A percentile compares a stretch with the other conserved stretches of the same genome.
Conservation (phyloP, 2,888 invertebrate genomes). For the Andrena flavipes region DNA sequence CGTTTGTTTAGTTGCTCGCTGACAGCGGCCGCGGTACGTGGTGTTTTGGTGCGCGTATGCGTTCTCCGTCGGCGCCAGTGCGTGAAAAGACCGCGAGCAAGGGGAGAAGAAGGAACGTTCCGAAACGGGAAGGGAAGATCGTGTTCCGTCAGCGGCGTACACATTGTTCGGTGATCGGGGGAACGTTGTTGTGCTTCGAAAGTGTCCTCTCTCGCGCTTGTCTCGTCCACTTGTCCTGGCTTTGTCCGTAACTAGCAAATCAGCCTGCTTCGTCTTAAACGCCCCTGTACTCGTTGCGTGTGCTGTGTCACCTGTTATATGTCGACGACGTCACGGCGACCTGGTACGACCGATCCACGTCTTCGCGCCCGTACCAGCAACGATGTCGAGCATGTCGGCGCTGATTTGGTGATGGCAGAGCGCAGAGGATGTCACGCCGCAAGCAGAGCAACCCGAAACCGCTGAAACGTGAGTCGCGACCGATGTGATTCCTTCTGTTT, state of each 20-base stretch:
- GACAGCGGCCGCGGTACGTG: constrained; percentile 82
- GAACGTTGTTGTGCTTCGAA: constrained; percentile 46
- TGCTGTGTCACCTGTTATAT: constrained; percentile 71
- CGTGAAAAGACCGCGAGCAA: constrained; percentile 53
- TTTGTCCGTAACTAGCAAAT: constrained; percentile 28
- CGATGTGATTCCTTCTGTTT: constrained; percentile 34
- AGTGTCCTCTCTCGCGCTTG: constrained; percentile 44
- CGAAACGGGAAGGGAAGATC: background rate
- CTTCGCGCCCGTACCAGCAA: constrained; percentile 51
- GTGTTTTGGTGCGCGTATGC: constrained; percentile 68
- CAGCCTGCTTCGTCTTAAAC: constrained; percentile 41
- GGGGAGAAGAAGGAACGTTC: constrained; percentile 13
- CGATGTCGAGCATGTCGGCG: constrained; percentile 76
- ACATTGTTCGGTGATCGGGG: constrained; percentile 42
- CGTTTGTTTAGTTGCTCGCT: constrained; percentile 84
- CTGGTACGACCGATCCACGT: constrained; percentile 42
- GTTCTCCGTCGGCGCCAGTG: constrained; percentile 51
- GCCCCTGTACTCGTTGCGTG: constrained; percentile 52
- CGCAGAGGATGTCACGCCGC: constrained; percentile 92
- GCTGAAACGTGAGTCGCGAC: constrained; percentile 93
- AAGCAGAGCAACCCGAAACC: constrained; percentile 98
- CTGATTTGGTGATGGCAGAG: constrained; percentile 83
- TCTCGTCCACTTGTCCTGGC: constrained; percentile 17
- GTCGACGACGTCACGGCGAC: constrained; percentile 49
- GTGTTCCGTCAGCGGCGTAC: constrained; percentile 13